Evolutionary conservation across 2,888 invertebrate species (phyloP).

Genomic region (Synergus japonicus): DNA sequence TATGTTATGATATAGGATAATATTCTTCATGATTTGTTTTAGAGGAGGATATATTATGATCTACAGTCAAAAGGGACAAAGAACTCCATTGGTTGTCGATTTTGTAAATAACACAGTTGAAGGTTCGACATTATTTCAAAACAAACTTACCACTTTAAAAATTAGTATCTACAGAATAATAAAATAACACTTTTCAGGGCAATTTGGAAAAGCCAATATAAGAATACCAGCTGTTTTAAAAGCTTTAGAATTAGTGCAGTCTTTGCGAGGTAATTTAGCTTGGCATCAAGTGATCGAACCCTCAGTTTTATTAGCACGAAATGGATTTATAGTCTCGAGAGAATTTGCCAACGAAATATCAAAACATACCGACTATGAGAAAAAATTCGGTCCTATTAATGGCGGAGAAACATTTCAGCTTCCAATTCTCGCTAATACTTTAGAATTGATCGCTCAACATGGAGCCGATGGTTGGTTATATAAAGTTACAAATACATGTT

Average conservation of each 20-base stretch:
- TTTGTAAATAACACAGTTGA: conserved; percentile 76
- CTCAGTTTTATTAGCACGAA: conserved; percentile 79
- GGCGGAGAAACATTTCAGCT: conserved; percentile 78
- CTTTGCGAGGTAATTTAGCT: conserved; percentile 79
- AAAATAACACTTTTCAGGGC: conserved; percentile 45
- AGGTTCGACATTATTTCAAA: conserved; percentile 58
- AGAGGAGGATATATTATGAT: conserved; percentile 87
- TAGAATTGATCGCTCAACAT: conserved; percentile 78
- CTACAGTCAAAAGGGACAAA: conserved; percentile 83
- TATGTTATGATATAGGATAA: not conserved
- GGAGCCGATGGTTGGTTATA: conserved; percentile 71
- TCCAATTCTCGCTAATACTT: conserved; percentile 79
- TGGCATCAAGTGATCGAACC: conserved; percentile 82
- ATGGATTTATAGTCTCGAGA: conserved; percentile 79
- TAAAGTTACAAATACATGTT: not conserved
- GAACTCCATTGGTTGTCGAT: conserved; percentile 80
- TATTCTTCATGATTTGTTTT: conserved; percentile 56
- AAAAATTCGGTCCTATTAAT: conserved; percentile 69
- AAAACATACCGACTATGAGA: conserved; percentile 75
- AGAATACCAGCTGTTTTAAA: conserved; percentile 81
- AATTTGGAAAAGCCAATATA: conserved; percentile 54
- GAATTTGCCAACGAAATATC: conserved; percentile 77
- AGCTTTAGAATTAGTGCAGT: conserved; percentile 81
- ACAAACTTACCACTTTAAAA: not conserved
- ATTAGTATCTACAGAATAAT: conserved; percentile 1